Conservation (phyloP, 2,113 vertebrate genomes). For the Salvelinus alpinus region DNA sequence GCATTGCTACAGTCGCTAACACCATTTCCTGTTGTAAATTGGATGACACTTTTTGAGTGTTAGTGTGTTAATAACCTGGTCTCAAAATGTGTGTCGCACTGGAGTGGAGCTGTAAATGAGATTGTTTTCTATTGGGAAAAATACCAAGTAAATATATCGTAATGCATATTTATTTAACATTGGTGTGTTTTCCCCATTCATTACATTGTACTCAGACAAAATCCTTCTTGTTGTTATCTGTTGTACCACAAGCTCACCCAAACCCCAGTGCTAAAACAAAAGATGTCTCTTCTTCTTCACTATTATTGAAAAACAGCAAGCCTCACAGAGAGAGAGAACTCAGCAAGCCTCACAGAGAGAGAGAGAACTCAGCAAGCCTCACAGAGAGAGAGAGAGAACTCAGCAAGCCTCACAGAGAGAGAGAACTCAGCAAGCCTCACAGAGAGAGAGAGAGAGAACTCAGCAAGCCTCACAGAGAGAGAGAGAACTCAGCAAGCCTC, state of each 20-base stretch:
- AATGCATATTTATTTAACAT: not conserved
- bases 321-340: too few relatives aligned
- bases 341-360: not conserved
- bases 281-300: not conserved
- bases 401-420: too few relatives aligned
- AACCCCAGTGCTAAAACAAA: too few relatives aligned
- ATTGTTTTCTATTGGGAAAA: not conserved
- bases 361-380: not conserved
- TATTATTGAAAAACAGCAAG: not conserved
- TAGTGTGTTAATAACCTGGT: conserved; percentile 27
- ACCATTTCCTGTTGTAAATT: conserved; percentile 25
- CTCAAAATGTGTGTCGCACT: conserved; percentile 1
- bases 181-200: not conserved
- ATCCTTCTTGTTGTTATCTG: too few relatives aligned
- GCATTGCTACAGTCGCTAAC: conserved; percentile 14
- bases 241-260: not conserved
- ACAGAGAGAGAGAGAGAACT: conserved; percentile 20
- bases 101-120: not conserved
- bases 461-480: too few relatives aligned
- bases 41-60: conserved; percentile 22
- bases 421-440: too few relatives aligned
- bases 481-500: too few relatives aligned
- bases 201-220: not conserved
- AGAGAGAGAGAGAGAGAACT: too few relatives aligned
- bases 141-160: too few relatives aligned